phyloP scores from a whole-genome alignment of 2,113 vertebrate genomes.

The Neodontobutis hainanensis region DNA sequence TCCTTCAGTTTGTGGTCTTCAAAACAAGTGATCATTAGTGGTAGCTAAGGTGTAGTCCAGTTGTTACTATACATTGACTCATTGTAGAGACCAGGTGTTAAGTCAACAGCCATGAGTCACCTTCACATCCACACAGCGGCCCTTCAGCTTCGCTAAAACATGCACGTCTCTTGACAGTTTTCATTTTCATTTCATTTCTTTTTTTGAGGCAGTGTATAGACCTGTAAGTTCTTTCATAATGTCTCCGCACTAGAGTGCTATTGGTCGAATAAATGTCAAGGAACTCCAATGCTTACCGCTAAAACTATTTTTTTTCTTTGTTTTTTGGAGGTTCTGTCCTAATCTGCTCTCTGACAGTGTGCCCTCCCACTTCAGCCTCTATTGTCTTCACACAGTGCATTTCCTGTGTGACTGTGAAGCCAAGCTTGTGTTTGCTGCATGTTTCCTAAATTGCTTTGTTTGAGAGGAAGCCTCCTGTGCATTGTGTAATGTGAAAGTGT shows the following conservation, averaged over 20 bases:
- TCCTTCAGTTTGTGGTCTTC: slow-evolving; percentile 29
- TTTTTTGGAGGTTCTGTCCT: slow-evolving; percentile 53
- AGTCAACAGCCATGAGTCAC: slow-evolving; percentile 51
- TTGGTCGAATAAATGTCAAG: slow-evolving; percentile 1
- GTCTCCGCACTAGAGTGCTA: not conserved
- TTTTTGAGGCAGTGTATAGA: slow-evolving; percentile 9
- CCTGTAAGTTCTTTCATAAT: slow-evolving; percentile 3
- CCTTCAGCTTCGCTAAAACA: slow-evolving; percentile 42
- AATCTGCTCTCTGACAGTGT: slow-evolving; percentile 56
- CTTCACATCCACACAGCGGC: slow-evolving; percentile 18
- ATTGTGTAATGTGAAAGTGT: slow-evolving; percentile 45
- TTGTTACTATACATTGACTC: slow-evolving; percentile 57
- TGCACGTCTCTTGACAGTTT: slow-evolving; percentile 42
- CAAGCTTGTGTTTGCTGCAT: slow-evolving; percentile 57
- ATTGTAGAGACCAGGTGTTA: slow-evolving; percentile 68
- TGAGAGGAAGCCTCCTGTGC: slow-evolving; percentile 65
- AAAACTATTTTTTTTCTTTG: slow-evolving; percentile 25
- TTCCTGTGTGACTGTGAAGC: slow-evolving; percentile 72
- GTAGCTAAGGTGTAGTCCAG: slow-evolving; percentile 16
- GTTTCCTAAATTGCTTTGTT: slow-evolving; percentile 76
- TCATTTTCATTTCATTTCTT: slow-evolving; percentile 16
- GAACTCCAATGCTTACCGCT: not conserved
- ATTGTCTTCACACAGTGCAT: slow-evolving; percentile 70
- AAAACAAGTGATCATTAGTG: slow-evolving; percentile 36
- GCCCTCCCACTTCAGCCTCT: slow-evolving; percentile 61